Conservation (phyloP, 2,888 invertebrate genomes). For the Mimachlamys varia region DNA sequence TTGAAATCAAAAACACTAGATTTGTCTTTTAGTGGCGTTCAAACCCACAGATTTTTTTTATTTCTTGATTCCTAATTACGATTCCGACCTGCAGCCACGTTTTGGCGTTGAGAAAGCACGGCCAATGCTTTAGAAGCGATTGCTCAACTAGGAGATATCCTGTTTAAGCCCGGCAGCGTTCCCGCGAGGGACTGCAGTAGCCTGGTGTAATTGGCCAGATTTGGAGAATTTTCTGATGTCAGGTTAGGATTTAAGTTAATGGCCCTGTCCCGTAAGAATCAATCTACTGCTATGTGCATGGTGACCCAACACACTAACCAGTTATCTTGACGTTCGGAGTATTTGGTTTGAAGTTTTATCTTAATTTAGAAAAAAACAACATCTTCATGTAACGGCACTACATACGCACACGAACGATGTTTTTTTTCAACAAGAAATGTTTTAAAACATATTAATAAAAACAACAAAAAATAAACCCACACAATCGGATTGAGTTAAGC, state of each 20-base stretch:
- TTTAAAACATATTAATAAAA: too few relatives aligned
- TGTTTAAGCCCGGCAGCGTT: background rate
- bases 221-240: constrained; percentile 13
- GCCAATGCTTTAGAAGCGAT: constrained; percentile 11
- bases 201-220: constrained; percentile 21
- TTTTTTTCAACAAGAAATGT: too few relatives aligned
- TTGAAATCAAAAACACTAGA: background rate
- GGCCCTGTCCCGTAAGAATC: background rate
- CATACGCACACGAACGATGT: background rate
- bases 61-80: background rate
- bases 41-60: background rate
- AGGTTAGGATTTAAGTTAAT: background rate
- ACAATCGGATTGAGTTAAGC: background rate
- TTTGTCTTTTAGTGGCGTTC: background rate
- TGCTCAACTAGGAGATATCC: constrained; percentile 14
- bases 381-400: background rate
- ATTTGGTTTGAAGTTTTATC: background rate
- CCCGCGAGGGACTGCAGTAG: background rate
- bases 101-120: background rate
- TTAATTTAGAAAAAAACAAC: background rate
- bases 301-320: background rate
- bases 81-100: background rate
- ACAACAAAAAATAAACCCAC: too few relatives aligned
- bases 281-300: background rate
- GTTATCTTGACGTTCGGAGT: background rate